Base-by-base conservation (phyloP, 2,797 vertebrate species). In the Eutrigla gurnardus region DNA sequence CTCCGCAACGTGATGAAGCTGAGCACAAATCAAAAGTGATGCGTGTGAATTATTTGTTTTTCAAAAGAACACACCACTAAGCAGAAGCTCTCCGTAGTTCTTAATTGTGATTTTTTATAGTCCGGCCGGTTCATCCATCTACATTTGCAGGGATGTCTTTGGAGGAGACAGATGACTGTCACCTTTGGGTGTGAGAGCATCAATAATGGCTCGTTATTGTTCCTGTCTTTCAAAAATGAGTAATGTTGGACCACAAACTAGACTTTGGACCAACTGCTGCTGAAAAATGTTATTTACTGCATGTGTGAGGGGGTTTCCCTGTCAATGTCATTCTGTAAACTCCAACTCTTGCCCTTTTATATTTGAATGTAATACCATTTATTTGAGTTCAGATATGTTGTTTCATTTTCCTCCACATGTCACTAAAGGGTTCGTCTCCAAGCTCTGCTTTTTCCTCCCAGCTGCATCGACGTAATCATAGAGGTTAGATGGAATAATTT, bases 21-120 rank as follows among this genome's bases (percentile, higher is more conserved):
- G 49, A 33, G 10, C 15, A 17, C 63, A 57, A 85, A 90, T 84
- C 53, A 73, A 67, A 80, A 81, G 68, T 80, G 77, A 86, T 64
- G 65, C 4, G 47, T 78, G 69, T 60, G 59, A 64, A 54, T 67
- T 25, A 62, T 84, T 78, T 89, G 43, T 78, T 77, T 77, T 68
- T 63, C 39, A 39, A 49, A 46, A 54, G 36, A 39, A 67, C 4
- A 45, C 49, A 47, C 47, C 61, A 63, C 53, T 35, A 45, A 62
- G 45, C 52, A 50, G 58, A 55, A 4, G 42, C 52, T 68, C 42
- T 53, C 63, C 74, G 40, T 62, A 35, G 32, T 7, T 42, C 17
- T 46, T 65, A 49, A 79, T 77, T 70, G 57, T 57, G 64, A 52
- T 49, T 73, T 78, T 57, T 74, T 39, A 81, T 32, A 35, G 57